A percentile compares a stretch with the other conserved stretches of the same genome.
Conservation (phyloP, 2,888 invertebrate species). For the Unio pictorum region DNA sequence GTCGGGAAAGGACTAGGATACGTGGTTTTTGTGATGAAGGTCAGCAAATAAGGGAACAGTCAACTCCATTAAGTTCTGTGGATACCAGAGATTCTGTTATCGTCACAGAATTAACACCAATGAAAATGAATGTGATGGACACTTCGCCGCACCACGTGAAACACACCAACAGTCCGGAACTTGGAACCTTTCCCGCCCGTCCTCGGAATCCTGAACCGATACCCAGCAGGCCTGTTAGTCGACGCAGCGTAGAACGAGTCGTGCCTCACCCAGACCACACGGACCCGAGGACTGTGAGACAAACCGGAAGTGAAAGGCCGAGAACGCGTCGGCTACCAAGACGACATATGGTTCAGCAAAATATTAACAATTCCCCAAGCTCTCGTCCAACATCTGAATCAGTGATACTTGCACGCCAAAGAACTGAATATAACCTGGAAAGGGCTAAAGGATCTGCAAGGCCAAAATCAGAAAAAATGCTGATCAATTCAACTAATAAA, state of each 20-base stretch:
- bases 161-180: too few relatives aligned
- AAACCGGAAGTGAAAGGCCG: too few relatives aligned
- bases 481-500: slow-evolving; percentile 21
- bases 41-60: slow-evolving; percentile 1
- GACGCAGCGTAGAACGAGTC: slow-evolving; percentile 19
- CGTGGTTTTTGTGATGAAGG: slow-evolving; percentile 31
- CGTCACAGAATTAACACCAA: too few relatives aligned
- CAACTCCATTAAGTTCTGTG: too few relatives aligned
- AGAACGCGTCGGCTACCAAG: slow-evolving; percentile 25
- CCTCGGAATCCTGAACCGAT: slow-evolving; percentile 28
- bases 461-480: slow-evolving; percentile 38
- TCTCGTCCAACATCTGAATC: slow-evolving; percentile 36
- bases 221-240: slow-evolving; percentile 22
- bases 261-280: slow-evolving; percentile 2
- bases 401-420: slow-evolving; percentile 37
- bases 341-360: slow-evolving; percentile 27
- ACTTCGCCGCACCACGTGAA: too few relatives aligned
- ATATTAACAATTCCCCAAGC: slow-evolving; percentile 10
- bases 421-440: slow-evolving; percentile 34
- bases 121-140: too few relatives aligned
- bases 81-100: too few relatives aligned
- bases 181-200: too few relatives aligned
- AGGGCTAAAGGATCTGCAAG: slow-evolving; percentile 26
- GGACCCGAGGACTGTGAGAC: too few relatives aligned
- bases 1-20: slow-evolving; percentile 12